These are phyloP conservation scores for Acanthoscelides obtectus DNA, from an alignment of 2,888 invertebrate genomes.

Conservation along the genomic window DNA sequence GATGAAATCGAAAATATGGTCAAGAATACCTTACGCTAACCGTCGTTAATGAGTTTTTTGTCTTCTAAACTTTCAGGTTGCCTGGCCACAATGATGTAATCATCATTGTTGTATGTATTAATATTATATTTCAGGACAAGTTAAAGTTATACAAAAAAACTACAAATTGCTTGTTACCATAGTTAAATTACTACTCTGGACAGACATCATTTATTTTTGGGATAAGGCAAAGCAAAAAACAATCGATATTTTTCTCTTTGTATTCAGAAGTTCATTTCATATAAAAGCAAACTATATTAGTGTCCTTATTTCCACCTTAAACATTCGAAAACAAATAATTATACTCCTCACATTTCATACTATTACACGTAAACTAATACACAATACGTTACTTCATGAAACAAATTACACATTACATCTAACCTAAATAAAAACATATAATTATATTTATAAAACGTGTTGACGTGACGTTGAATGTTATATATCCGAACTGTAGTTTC, in stretches of 20 bases:
- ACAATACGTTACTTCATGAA: background rate
- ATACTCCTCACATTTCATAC: background rate
- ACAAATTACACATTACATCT: background rate
- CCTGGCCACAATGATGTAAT: too few relatives aligned
- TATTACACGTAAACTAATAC: background rate
- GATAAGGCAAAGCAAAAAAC: background rate
- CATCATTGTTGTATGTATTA: too few relatives aligned
- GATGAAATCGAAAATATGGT: too few relatives aligned
- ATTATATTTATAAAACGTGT: background rate
- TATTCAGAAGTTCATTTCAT: background rate
- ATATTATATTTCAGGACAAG: too few relatives aligned
- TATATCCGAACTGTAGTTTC: background rate
- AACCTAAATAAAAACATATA: background rate
- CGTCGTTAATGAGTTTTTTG: too few relatives aligned
- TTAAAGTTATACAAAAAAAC: too few relatives aligned
- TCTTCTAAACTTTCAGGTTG: too few relatives aligned
- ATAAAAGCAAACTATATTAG: background rate
- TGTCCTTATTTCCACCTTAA: background rate
- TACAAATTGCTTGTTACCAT: too few relatives aligned
- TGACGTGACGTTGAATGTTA: background rate
- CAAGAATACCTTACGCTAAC: too few relatives aligned
- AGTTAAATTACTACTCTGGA: too few relatives aligned
- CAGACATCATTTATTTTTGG: background rate
- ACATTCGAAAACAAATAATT: background rate
- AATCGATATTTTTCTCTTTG: background rate